Evolutionary conservation across 2,113 vertebrate genomes (phyloP).

Genomic region (Myotis yumanensis): DNA sequence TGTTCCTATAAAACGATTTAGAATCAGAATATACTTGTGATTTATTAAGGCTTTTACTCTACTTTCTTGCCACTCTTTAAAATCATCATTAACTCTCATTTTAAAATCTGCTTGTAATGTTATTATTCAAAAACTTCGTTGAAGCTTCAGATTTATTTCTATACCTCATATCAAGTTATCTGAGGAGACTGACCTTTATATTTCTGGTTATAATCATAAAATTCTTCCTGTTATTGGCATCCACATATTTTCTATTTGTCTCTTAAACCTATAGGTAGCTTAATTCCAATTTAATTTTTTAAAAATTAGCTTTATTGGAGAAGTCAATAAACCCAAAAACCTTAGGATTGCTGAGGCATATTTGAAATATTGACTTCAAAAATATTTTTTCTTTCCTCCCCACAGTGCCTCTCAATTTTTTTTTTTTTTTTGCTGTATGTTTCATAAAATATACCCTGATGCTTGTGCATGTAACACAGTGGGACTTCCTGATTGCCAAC

Average conservation of each 20-base stretch:
- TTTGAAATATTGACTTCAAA: background rate
- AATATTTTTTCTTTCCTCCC: background rate
- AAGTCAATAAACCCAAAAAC: too few species aligned
- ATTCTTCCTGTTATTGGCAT: background rate
- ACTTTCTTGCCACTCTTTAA: background rate
- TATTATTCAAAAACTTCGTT: background rate
- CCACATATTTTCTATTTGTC: background rate
- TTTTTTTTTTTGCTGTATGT: background rate
- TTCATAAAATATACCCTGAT: constrained; percentile 63
- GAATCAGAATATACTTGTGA: background rate
- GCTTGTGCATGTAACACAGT: constrained; percentile 51
- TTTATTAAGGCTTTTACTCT: background rate
- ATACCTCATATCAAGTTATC: background rate
- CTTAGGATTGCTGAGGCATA: too few species aligned
- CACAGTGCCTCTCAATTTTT: background rate
- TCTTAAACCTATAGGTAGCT: background rate
- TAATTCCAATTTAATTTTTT: background rate
- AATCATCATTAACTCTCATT: background rate
- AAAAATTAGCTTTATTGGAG: too few species aligned
- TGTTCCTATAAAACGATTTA: background rate
- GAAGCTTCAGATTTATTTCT: background rate
- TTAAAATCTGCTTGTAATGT: background rate
- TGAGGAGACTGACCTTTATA: background rate
- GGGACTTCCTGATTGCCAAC: constrained; percentile 27
- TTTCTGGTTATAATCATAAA: background rate